phyloP scores from a whole-genome alignment of 1,140 invertebrate species.

The Whitmania pigra region DNA sequence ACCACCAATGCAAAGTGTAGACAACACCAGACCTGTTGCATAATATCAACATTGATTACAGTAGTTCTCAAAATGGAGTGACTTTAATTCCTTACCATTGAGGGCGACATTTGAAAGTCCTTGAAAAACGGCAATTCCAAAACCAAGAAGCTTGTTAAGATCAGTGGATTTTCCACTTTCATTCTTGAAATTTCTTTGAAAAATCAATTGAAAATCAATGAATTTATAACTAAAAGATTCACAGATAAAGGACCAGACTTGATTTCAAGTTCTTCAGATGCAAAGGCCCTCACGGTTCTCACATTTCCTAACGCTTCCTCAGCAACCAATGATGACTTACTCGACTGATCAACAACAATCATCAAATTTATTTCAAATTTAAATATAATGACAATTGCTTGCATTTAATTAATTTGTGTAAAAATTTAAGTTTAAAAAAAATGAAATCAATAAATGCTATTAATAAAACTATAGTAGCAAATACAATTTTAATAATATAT shows the following conservation, averaged over 20 bases:
- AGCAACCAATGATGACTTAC: conserved; percentile 69
- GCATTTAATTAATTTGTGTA: background rate
- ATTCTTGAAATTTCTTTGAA: conserved; percentile 52
- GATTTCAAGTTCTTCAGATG: conserved; percentile 72
- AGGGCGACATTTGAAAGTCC: conserved; percentile 48
- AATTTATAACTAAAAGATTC: background rate
- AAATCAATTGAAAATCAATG: background rate
- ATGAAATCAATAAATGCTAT: no score
- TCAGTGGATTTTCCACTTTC: conserved; percentile 59
- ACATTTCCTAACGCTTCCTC: conserved; percentile 86
- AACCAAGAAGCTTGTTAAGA: conserved; percentile 65
- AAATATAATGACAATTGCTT: background rate
- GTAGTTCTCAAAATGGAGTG: background rate
- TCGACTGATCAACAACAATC: conserved; percentile 48
- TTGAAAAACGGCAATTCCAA: conserved; percentile 77
- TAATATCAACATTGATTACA: background rate
- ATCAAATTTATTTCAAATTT: background rate
- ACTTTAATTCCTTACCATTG: conserved; percentile 39
- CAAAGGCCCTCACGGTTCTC: conserved; percentile 76
- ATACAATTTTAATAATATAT: no score
- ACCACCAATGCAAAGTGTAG: conserved; percentile 74
- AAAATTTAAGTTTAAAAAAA: background rate
- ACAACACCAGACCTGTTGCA: conserved; percentile 60
- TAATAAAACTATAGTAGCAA: no score
- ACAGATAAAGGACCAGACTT: conserved; percentile 40